Base-by-base conservation (phyloP, 2,888 invertebrate genomes). In the Xylota sylvarum region DNA sequence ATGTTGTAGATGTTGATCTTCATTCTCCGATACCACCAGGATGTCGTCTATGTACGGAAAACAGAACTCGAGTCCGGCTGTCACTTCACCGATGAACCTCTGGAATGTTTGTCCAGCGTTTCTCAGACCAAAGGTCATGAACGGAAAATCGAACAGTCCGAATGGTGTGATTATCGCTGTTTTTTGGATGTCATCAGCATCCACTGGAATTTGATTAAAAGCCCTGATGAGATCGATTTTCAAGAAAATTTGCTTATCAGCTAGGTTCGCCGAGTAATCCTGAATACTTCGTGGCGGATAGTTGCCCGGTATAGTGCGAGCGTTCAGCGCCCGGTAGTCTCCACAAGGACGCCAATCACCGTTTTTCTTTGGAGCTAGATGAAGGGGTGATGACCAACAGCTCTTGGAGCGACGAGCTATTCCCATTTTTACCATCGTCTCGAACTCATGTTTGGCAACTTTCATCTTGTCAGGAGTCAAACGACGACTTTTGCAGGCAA, bases 391-490 rank as follows among this genome's bases (percentile, higher is more conserved):
- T 0, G 92, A 89, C 92, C 92, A 93, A 0, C 89, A 86, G 60
- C 92, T 92, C 5, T 89, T 90, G 0, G 93, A 93, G 0, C 92
- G 92, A 4, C 92, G 88, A 43, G 92, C 91, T 6, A n/a, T n/a
- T n/a, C n/a, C n/a, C n/a, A n/a, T n/a, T n/a, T n/a, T n/a, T n/a
- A n/a, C n/a, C n/a, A n/a, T n/a, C n/a, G n/a, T n/a, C n/a, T n/a
- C n/a, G n/a, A n/a, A n/a, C n/a, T n/a, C n/a, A n/a, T n/a, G n/a
- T 40, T 67, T 76, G 1, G 88, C 88, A 0, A 84, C 77, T 9
- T 40, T 46, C 3, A 88, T 30, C 50, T 86, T 87, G 12, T 88
- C 85, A 0, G 90, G 91, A 0, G 90, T 89, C 0, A 93, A 81
- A 4, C 85, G 83, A 7, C 89, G 88, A 32, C 88, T 30, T 14